Percentiles rank a stretch among this genome's conserved stretches.
These are phyloP conservation scores for Heliconius congener DNA, from an alignment of 1,140 invertebrate species.

Conservation along the genomic window DNA sequence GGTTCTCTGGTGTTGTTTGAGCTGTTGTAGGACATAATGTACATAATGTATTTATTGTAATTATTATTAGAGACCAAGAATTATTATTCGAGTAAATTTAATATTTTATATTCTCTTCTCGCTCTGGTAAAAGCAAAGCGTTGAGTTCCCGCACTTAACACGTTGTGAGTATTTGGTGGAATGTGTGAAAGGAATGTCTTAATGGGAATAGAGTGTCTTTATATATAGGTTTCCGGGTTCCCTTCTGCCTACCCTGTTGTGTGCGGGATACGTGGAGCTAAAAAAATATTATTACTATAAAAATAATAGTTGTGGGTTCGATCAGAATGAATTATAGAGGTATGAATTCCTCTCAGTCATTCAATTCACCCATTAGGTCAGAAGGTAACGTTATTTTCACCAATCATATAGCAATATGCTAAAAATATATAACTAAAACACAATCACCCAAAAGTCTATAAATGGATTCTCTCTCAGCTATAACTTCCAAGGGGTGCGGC, in stretches of 20 bases:
- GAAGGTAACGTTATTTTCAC: too few species aligned
- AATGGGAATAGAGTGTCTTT: not conserved
- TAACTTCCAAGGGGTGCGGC: conserved; percentile 88
- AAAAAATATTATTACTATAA: conserved; percentile 3
- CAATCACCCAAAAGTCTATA: conserved; percentile 86
- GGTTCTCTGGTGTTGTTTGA: conserved; percentile 98
- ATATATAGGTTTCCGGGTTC: not conserved
- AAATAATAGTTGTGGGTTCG: not conserved
- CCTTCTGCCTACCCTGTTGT: not conserved
- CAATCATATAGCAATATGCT: too few species aligned
- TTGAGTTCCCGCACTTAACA: not conserved
- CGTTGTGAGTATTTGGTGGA: not conserved
- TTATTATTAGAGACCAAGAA: not conserved
- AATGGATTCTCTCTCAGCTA: conserved; percentile 97
- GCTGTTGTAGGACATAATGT: conserved; percentile 78
- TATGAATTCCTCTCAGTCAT: too few species aligned
- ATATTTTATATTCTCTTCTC: not conserved
- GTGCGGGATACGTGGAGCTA: not conserved
- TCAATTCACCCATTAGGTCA: too few species aligned
- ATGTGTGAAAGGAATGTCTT: not conserved
- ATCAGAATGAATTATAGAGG: too few species aligned
- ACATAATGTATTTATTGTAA: not conserved
- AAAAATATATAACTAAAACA: not conserved
- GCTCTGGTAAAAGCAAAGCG: not conserved
- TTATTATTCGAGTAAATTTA: not conserved